These are phyloP conservation scores for Atherinosoma microstoma DNA, from an alignment of 2,797 vertebrate genomes.

Conservation along the genomic window DNA sequence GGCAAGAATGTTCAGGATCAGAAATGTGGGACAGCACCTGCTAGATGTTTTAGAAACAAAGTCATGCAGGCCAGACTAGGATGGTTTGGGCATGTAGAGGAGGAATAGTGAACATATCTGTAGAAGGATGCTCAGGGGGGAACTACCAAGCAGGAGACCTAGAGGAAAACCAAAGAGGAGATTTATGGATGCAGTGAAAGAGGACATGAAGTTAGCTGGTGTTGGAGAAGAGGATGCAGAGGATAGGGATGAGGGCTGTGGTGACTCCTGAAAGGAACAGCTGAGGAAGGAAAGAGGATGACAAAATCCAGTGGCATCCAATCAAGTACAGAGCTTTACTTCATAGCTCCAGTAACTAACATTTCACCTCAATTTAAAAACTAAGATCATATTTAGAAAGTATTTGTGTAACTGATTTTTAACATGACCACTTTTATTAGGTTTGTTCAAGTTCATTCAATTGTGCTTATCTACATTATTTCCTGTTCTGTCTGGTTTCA, in stretches of 20 bases:
- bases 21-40: no score
- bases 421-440: conserved; percentile 18
- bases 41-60: no score
- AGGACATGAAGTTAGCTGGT: background rate
- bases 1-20: no score
- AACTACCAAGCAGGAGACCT: no score
- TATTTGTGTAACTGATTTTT: background rate
- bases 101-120: no score
- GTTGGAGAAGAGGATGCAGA: background rate
- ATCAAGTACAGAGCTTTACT: conserved; percentile 34
- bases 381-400: conserved; percentile 7
- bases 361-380: conserved; percentile 27
- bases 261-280: no score
- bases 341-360: conserved; percentile 15
- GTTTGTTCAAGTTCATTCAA: conserved; percentile 22
- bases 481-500: conserved; percentile 13
- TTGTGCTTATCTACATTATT: conserved; percentile 33
- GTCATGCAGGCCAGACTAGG: no score
- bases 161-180: no score
- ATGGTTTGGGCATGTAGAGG: no score
- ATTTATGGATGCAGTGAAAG: no score
- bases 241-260: background rate
- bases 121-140: no score
- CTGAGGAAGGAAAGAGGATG: background rate
- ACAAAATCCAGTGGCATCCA: conserved; percentile 33